Evolutionary conservation across 2,113 vertebrate genomes (phyloP).

Genomic region (Sander lucioperca): DNA sequence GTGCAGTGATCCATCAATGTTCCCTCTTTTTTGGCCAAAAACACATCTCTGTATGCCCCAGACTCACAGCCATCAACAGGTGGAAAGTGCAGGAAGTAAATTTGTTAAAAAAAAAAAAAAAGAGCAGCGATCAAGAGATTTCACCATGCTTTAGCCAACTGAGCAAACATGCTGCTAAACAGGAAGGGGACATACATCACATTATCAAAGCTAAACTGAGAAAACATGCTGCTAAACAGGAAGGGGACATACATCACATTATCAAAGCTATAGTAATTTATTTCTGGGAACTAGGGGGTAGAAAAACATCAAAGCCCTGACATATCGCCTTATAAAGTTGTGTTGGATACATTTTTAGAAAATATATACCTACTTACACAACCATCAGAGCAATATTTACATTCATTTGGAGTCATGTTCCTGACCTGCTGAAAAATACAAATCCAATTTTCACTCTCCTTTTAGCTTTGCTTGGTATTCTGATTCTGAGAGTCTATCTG

Average conservation of each 20-base stretch:
- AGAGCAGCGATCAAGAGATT: background rate
- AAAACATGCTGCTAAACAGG: background rate
- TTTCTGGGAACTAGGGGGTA: background rate
- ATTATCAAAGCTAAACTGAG: background rate
- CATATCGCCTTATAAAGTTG: background rate
- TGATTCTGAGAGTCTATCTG: no score
- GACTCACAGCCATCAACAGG: slow-evolving; percentile 19
- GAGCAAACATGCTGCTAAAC: background rate
- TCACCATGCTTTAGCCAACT: background rate
- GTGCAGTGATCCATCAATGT: slow-evolving; percentile 43
- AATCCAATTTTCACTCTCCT: no score
- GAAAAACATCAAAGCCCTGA: background rate
- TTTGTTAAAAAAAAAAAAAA: background rate
- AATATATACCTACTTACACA: no score
- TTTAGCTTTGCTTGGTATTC: no score
- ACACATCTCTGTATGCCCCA: background rate
- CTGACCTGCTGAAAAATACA: no score
- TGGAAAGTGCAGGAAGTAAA: slow-evolving; percentile 4
- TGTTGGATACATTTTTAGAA: background rate
- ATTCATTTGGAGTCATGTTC: no score
- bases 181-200: background rate
- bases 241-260: background rate
- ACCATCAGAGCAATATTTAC: no score
- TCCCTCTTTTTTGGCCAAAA: slow-evolving; percentile 8
- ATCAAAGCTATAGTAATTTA: background rate